phyloP scores from a whole-genome alignment of 2,888 invertebrate species.

The Nebria brevicollis region DNA sequence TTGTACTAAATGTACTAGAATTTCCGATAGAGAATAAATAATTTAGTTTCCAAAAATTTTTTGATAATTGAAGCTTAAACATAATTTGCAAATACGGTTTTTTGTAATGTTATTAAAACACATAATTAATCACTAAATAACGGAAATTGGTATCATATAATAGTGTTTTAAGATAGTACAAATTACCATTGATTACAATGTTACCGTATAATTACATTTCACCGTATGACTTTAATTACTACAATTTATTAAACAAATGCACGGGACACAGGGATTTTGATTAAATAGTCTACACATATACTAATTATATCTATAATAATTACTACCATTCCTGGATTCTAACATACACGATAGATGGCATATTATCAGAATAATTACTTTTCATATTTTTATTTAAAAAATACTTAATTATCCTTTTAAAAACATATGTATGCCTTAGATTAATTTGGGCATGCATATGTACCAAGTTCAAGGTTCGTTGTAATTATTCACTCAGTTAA shows the following conservation, averaged over 20 bases:
- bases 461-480: not conserved
- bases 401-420: too few species aligned
- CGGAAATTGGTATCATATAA: slow-evolving; percentile 26
- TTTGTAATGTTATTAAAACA: not conserved
- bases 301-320: slow-evolving; percentile 43
- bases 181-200: slow-evolving; percentile 44
- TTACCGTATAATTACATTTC: slow-evolving; percentile 43
- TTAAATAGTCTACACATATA: slow-evolving; percentile 45
- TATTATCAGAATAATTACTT: too few species aligned
- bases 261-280: slow-evolving; percentile 18
- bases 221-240: slow-evolving; percentile 36
- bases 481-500: not conserved
- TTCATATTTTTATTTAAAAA: too few species aligned
- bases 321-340: slow-evolving; percentile 27
- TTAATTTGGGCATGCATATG: too few species aligned
- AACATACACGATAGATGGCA: slow-evolving; percentile 13
- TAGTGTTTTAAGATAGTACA: slow-evolving; percentile 44
- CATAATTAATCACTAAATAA: not conserved
- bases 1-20: too few species aligned
- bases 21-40: too few species aligned
- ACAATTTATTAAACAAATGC: slow-evolving; percentile 37
- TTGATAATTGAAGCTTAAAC: too few species aligned
- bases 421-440: too few species aligned
- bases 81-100: too few species aligned
- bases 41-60: too few species aligned